Conservation (phyloP, 2,797 vertebrate genomes). For the Sylvia borin region DNA sequence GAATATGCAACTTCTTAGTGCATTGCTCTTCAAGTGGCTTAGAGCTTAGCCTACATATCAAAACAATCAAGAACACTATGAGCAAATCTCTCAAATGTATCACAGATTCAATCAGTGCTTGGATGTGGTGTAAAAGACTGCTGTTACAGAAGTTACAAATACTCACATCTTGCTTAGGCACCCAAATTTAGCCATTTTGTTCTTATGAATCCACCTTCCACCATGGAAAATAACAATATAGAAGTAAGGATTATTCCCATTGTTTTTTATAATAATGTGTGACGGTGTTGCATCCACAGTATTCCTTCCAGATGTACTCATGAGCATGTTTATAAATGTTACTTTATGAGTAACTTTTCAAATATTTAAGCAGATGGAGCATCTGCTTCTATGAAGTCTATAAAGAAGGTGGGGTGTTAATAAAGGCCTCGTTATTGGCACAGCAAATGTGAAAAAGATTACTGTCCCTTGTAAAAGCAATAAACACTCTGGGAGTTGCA, state of each 20-base stretch:
- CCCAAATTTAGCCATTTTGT: background rate
- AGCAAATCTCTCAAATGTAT: background rate
- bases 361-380: conserved; percentile 45
- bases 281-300: background rate
- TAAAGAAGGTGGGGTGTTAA: conserved; percentile 16
- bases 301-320: background rate
- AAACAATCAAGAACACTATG: background rate
- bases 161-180: background rate
- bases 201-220: background rate
- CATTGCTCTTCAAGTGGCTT: background rate
- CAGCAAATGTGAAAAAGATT: conserved; percentile 30
- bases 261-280: background rate
- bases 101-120: background rate
- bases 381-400: conserved; percentile 13
- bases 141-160: background rate
- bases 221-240: background rate
- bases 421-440: conserved; percentile 37
- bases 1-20: background rate
- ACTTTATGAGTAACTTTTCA: conserved; percentile 31
- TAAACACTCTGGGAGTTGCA: conserved; percentile 1
- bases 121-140: background rate
- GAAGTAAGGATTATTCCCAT: background rate
- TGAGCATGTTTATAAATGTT: background rate
- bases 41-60: background rate
- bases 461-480: conserved; percentile 21